These are phyloP conservation scores for Propithecus deckenii DNA, from an alignment of 2,797 vertebrate genomes.

Conservation along the genomic window DNA sequence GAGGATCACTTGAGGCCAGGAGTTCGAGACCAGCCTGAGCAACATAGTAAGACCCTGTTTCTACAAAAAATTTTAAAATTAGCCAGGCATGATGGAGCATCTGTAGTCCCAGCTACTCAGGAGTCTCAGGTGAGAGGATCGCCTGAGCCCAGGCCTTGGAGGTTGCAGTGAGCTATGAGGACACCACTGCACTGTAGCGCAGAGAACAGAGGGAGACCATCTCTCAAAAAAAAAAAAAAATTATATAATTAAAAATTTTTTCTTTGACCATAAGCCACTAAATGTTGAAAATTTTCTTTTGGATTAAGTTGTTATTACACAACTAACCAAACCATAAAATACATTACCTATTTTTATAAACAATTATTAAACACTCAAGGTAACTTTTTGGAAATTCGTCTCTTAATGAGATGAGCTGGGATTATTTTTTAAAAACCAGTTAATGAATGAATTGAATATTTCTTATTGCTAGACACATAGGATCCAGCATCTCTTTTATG, in stretches of 20 bases:
- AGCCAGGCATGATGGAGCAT: no score
- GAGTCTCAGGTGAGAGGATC: no score
- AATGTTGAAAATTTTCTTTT: not conserved
- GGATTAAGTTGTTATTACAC: not conserved
- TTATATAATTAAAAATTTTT: not conserved
- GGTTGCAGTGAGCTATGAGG: no score
- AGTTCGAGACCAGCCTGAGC: no score
- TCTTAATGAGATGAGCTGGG: not conserved
- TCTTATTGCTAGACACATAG: not conserved
- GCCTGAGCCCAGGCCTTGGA: no score
- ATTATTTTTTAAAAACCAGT: not conserved
- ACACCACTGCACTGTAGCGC: no score
- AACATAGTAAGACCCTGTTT: no score
- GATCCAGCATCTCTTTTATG: not conserved
- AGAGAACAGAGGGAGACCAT: no score
- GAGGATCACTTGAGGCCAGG: no score
- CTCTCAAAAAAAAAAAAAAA: not conserved
- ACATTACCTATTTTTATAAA: not conserved
- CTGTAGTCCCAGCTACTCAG: no score
- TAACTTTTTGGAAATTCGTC: not conserved
- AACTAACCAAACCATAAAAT: constrained; percentile 1
- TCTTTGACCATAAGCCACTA: not conserved
- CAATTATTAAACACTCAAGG: not conserved
- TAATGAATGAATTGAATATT: not conserved
- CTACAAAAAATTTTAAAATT: no score